phyloP scores from a whole-genome alignment of 2,113 vertebrate genomes.

The Myanophis thanlyinensis region DNA sequence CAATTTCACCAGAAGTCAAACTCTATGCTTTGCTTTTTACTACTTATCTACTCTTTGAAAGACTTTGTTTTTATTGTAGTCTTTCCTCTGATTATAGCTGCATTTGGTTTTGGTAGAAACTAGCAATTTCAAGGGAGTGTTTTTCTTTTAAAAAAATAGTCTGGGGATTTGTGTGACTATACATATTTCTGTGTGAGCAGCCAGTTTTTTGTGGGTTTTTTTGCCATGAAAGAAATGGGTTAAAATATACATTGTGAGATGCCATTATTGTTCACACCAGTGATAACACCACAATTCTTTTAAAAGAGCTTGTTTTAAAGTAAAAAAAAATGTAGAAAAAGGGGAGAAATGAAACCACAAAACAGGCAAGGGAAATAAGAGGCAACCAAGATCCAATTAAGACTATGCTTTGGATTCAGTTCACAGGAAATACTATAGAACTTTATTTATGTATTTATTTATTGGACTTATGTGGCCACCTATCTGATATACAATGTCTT shows the following conservation, averaged over 20 bases:
- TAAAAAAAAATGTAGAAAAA: background rate
- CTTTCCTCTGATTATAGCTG: background rate
- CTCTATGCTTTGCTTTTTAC: background rate
- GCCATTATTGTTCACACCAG: no score
- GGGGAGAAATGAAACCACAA: background rate
- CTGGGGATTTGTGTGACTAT: background rate
- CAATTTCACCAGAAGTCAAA: background rate
- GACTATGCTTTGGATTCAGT: background rate
- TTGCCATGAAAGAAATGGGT: background rate
- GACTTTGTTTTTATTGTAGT: background rate
- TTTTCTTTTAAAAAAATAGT: background rate
- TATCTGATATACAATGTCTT: background rate
- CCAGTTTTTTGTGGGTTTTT: background rate
- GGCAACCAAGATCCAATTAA: background rate
- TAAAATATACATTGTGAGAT: background rate
- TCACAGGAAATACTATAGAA: background rate
- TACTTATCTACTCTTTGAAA: background rate
- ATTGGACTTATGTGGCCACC: background rate
- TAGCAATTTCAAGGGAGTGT: background rate
- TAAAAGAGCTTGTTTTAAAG: background rate
- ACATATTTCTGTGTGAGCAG: background rate
- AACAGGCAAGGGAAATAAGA: background rate
- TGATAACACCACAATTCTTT: background rate
- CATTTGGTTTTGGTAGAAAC: background rate
- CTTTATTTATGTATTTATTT: background rate